Conservation (phyloP, 1,140 invertebrate species). For the Camponotus floridanus region DNA sequence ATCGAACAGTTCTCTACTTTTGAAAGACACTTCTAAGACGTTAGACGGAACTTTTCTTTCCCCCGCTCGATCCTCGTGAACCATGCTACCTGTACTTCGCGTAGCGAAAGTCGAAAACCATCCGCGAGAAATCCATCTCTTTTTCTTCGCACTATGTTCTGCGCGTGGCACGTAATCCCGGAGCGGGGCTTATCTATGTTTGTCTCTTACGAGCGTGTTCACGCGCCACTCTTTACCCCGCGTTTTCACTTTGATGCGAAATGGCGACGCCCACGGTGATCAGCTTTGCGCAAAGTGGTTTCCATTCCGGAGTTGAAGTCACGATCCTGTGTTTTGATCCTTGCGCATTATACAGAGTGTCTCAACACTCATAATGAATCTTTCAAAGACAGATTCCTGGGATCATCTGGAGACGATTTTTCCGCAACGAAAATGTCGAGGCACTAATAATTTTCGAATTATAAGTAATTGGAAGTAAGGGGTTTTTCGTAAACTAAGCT, state of each 20-base stretch:
- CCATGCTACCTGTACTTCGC: background rate
- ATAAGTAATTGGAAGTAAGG: too few relatives aligned
- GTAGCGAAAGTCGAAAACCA: conserved; percentile 74
- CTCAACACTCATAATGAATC: too few relatives aligned
- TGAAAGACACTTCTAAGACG: conserved; percentile 84
- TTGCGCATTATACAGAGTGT: too few relatives aligned
- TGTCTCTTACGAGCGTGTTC: conserved; percentile 58
- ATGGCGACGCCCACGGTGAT: conserved; percentile 43
- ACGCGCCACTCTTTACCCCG: conserved; percentile 47
- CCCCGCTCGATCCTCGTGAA: background rate
- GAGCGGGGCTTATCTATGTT: conserved; percentile 52
- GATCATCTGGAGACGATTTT: too few relatives aligned
- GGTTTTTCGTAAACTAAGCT: too few relatives aligned
- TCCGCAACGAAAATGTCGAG: too few relatives aligned
- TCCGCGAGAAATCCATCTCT: conserved; percentile 58
- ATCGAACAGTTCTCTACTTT: conserved; percentile 79
- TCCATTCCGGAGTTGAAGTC: conserved; percentile 12
- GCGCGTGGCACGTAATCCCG: conserved; percentile 66
- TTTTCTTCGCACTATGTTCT: conserved; percentile 48
- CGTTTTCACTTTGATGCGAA: conserved; percentile 68
- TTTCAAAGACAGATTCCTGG: too few relatives aligned
- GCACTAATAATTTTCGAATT: too few relatives aligned
- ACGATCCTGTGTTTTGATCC: conserved; percentile 5
- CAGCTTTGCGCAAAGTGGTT: conserved; percentile 45
- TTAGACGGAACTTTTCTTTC: conserved; percentile 80